A percentile compares a stretch with the other conserved stretches of the same genome.
These are phyloP conservation scores for Nansenia antarctica DNA, from an alignment of 2,113 vertebrate genomes.

Conservation along the genomic window DNA sequence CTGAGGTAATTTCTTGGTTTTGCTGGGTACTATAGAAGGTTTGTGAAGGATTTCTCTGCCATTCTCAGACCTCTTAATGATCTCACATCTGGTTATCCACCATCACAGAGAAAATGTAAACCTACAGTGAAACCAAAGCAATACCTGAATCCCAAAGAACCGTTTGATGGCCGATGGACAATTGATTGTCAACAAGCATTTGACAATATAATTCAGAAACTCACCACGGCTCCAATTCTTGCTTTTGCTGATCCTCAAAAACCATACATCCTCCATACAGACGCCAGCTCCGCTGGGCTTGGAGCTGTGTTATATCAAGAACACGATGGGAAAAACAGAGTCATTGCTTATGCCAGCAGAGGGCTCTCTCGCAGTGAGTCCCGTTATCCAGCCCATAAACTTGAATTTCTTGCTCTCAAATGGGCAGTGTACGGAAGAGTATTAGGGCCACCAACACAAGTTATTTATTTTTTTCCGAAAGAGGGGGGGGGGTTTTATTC, in stretches of 20 bases:
- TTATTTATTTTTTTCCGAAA: no score
- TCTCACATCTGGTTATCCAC: no score
- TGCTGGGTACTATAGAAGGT: no score
- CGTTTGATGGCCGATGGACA: neutral
- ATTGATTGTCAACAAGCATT: neutral
- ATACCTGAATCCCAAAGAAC: neutral
- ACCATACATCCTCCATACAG: constrained; percentile 2
- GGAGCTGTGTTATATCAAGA: constrained; percentile 19
- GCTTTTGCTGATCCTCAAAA: neutral
- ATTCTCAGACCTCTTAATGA: no score
- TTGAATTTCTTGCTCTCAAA: neutral
- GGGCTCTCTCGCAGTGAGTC: no score
- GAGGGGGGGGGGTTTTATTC: no score
- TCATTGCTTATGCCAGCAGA: constrained; percentile 9
- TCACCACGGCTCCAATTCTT: constrained; percentile 8
- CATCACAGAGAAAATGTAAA: neutral
- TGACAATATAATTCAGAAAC: neutral
- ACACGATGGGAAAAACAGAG: neutral
- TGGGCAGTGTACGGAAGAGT: no score
- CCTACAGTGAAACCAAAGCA: neutral
- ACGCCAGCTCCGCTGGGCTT: constrained; percentile 5
- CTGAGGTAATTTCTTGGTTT: no score
- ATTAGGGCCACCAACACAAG: no score
- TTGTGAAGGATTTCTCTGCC: no score
- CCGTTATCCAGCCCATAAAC: no score